Evolutionary conservation across 2,113 vertebrate species (phyloP).

Genomic region (Platichthys flesus): DNA sequence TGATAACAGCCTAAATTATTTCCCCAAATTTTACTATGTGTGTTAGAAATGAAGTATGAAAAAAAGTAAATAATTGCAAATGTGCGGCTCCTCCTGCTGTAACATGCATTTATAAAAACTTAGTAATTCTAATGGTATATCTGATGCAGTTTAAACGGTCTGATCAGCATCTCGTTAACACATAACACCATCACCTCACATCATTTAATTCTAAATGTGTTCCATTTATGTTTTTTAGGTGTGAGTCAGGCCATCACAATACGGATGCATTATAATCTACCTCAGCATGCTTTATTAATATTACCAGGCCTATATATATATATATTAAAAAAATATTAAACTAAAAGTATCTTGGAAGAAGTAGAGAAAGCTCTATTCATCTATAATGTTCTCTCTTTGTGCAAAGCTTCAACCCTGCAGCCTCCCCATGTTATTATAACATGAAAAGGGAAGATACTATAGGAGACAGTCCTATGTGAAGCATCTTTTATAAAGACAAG

Average conservation of each 20-base stretch:
- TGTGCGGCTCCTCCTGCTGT: neutral
- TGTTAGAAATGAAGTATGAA: too few species aligned
- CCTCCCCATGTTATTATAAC: constrained; percentile 24
- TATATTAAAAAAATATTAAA: neutral
- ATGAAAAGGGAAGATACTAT: constrained; percentile 5
- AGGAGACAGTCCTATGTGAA: constrained; percentile 27
- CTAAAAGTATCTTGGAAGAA: neutral
- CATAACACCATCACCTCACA: neutral
- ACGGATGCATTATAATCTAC: neutral
- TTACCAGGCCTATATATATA: neutral
- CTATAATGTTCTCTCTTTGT: neutral
- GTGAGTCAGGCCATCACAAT: neutral
- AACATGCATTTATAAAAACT: neutral
- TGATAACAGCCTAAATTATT: neutral
- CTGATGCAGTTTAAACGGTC: neutral
- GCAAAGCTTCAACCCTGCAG: neutral
- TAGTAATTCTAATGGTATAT: neutral
- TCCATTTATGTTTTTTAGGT: neutral
- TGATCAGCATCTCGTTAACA: neutral
- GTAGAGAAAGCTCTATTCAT: neutral
- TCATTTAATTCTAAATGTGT: neutral
- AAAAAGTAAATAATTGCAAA: neutral
- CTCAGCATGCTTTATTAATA: neutral
- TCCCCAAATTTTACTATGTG: too few species aligned
- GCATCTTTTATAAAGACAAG: constrained; percentile 2